These are phyloP conservation scores for Bucco capensis DNA, from an alignment of 2,113 vertebrate species.

Conservation along the genomic window DNA sequence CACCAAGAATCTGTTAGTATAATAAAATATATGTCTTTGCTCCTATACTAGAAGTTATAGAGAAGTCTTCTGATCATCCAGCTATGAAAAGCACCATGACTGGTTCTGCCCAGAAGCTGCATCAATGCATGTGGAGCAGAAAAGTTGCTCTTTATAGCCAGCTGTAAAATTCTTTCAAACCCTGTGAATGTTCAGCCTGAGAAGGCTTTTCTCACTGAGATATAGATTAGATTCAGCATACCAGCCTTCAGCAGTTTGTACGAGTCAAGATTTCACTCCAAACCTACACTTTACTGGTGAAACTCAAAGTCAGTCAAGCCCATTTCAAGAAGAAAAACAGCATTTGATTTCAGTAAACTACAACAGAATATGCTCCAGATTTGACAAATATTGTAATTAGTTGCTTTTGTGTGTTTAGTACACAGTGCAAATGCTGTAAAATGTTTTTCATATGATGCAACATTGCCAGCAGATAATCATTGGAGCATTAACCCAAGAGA, in stretches of 20 bases:
- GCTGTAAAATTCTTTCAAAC: slow-evolving; percentile 59
- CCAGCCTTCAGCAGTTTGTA: slow-evolving; percentile 6
- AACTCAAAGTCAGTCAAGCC: background rate
- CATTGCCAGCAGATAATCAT: slow-evolving; percentile 53
- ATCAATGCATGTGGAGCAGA: slow-evolving; percentile 56
- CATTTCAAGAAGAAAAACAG: slow-evolving; percentile 2
- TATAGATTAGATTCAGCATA: background rate
- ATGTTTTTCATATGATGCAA: slow-evolving; percentile 46
- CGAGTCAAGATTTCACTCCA: background rate
- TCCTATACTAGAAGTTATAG: slow-evolving; percentile 28
- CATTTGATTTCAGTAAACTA: background rate
- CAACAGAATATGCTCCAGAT: background rate
- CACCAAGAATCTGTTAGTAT: slow-evolving; percentile 3
- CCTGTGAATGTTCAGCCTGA: slow-evolving; percentile 35
- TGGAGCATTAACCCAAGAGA: slow-evolving; percentile 61
- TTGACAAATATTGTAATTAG: slow-evolving; percentile 36
- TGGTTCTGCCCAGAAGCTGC: slow-evolving; percentile 61
- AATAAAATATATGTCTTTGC: slow-evolving; percentile 9
- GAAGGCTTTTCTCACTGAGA: slow-evolving; percentile 26
- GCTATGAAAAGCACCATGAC: slow-evolving; percentile 58
- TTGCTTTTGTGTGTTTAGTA: slow-evolving; percentile 49
- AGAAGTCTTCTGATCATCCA: slow-evolving; percentile 57
- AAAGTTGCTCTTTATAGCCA: slow-evolving; percentile 60
- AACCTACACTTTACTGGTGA: background rate
- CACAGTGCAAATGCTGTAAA: slow-evolving; percentile 34